These are phyloP conservation scores for Ophion slaviceki DNA, from an alignment of 2,888 invertebrate species.

Conservation along the genomic window DNA sequence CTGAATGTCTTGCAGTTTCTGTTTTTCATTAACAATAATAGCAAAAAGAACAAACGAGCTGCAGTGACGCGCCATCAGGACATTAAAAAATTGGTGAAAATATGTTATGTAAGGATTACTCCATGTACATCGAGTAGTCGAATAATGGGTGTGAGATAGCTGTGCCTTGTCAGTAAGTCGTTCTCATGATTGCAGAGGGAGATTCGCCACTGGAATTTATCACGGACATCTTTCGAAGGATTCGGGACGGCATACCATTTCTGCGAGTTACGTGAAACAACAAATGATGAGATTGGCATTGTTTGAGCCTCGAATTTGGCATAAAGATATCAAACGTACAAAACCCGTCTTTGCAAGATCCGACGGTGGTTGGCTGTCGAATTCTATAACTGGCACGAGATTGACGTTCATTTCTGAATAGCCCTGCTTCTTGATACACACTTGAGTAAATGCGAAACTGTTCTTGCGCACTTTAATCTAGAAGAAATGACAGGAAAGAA, in stretches of 20 bases:
- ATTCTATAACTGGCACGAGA: slow-evolving; percentile 85
- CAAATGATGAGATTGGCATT: not conserved
- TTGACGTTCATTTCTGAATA: slow-evolving; percentile 83
- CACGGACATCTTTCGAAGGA: slow-evolving; percentile 60
- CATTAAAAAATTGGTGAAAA: no score
- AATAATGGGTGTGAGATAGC: slow-evolving; percentile 73
- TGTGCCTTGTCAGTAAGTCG: slow-evolving; percentile 82
- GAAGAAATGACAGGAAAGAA: slow-evolving; percentile 59
- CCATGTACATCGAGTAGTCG: slow-evolving; percentile 74
- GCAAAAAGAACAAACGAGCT: no score
- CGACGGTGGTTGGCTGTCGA: slow-evolving; percentile 83
- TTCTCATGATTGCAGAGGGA: slow-evolving; percentile 86
- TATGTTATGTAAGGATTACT: no score
- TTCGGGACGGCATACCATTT: slow-evolving; percentile 86
- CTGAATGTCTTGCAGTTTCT: slow-evolving; percentile 85
- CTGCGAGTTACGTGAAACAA: slow-evolving; percentile 69
- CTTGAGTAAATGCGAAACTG: slow-evolving; percentile 72
- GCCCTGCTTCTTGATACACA: slow-evolving; percentile 69
- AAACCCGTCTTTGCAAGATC: slow-evolving; percentile 41
- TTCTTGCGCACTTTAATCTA: slow-evolving; percentile 82
- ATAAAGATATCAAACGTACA: slow-evolving; percentile 11
- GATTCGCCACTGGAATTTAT: slow-evolving; percentile 84
- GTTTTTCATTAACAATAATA: not conserved
- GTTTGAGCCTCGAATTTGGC: no score
- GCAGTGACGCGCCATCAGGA: no score